Conservation (phyloP, 1,140 invertebrate genomes). For the Drosophila trapezifrons region DNA sequence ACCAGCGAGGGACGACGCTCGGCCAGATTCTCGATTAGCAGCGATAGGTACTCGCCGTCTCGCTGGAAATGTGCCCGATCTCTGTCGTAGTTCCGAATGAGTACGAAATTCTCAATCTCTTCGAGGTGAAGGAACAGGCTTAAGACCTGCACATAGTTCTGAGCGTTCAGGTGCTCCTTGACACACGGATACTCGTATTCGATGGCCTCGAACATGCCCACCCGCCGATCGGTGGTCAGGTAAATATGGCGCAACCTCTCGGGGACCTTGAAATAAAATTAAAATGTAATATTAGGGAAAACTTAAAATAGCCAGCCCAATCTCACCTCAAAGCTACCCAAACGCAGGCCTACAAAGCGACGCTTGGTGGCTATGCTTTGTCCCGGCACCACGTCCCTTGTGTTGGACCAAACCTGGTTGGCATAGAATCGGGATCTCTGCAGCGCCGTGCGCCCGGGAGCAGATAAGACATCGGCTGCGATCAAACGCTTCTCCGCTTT, state of each 20-base stretch:
- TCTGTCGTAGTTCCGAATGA: slow-evolving; percentile 89
- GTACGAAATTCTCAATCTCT: slow-evolving; percentile 88
- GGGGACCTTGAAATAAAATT: slow-evolving; percentile 86
- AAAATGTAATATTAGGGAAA: background rate
- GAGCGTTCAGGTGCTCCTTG: slow-evolving; percentile 84
- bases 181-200: slow-evolving; percentile 85
- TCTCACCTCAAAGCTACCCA: slow-evolving; percentile 85
- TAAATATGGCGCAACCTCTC: slow-evolving; percentile 85
- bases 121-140: slow-evolving; percentile 91
- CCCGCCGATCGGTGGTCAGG: slow-evolving; percentile 83
- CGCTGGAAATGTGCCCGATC: slow-evolving; percentile 87
- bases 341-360: slow-evolving; percentile 81
- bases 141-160: slow-evolving; percentile 88
- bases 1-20: slow-evolving; percentile 94
- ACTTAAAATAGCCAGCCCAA: too few relatives aligned
- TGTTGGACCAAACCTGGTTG: slow-evolving; percentile 69
- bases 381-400: slow-evolving; percentile 85
- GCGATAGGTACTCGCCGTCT: slow-evolving; percentile 88
- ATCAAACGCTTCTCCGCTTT: slow-evolving; percentile 32
- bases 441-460: slow-evolving; percentile 8
- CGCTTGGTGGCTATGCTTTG: slow-evolving; percentile 85
- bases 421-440: slow-evolving; percentile 65
- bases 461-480: slow-evolving; percentile 34
- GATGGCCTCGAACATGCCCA: slow-evolving; percentile 72
- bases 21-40: slow-evolving; percentile 91